phyloP scores from a whole-genome alignment of 2,113 vertebrate genomes.

The Ranitomeya imitator region DNA sequence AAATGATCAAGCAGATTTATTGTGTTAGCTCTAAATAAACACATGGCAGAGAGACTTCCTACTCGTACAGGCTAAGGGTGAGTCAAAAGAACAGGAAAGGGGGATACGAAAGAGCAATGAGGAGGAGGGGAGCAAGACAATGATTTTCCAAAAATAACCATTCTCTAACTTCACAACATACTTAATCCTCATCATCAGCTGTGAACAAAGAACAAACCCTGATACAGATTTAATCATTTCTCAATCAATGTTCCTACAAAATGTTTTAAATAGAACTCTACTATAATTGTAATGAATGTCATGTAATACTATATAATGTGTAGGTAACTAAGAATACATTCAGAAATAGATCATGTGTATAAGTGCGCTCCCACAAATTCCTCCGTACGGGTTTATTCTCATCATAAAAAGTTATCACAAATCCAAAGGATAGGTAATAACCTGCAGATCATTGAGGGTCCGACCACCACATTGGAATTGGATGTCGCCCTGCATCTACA shows the following conservation, averaged over 20 bases:
- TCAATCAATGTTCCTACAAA: not conserved
- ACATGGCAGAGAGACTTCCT: conserved; percentile 45
- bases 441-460: too few species aligned
- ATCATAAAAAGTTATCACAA: too few species aligned
- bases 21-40: conserved; percentile 1
- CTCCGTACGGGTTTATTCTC: too few species aligned
- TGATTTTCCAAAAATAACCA: conserved; percentile 44
- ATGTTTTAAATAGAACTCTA: not conserved
- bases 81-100: conserved; percentile 48
- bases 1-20: not conserved
- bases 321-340: not conserved
- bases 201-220: not conserved
- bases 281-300: not conserved
- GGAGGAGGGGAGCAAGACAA: conserved; percentile 42
- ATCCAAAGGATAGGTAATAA: too few species aligned
- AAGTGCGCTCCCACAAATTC: too few species aligned
- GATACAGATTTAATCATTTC: not conserved
- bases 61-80: conserved; percentile 27
- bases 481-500: too few species aligned
- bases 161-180: conserved; percentile 18
- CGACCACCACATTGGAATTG: too few species aligned
- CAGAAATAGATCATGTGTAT: too few species aligned
- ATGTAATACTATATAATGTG: not conserved
- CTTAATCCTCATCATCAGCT: not conserved
- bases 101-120: conserved; percentile 23